These are phyloP conservation scores for Phanerotoma sp. DNA, from an alignment of 2,888 invertebrate genomes.

Conservation along the genomic window DNA sequence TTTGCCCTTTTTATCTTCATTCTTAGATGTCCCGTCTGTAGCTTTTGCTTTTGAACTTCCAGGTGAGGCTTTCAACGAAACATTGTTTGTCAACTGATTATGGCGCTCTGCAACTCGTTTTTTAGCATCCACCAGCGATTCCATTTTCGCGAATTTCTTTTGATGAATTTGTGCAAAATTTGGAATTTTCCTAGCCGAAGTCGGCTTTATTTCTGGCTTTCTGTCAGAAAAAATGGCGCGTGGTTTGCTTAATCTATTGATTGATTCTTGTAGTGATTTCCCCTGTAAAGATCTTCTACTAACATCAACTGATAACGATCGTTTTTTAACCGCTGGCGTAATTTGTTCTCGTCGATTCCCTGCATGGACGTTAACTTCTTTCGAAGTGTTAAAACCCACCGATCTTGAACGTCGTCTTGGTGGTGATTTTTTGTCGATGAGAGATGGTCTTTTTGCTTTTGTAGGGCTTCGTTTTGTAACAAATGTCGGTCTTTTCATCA, in stretches of 20 bases:
- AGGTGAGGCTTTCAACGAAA: constrained; percentile 4
- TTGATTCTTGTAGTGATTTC: constrained; percentile 49
- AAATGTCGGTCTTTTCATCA: constrained; percentile 11
- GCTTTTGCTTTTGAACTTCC: constrained; percentile 10
- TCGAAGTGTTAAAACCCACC: constrained; percentile 8
- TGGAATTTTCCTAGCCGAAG: constrained; percentile 62
- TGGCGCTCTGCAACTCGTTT: constrained; percentile 44
- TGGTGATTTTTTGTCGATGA: background rate
- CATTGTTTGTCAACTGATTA: constrained; percentile 33
- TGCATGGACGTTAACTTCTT: constrained; percentile 20
- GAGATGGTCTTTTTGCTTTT: constrained; percentile 7
- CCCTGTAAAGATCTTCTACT: constrained; percentile 47
- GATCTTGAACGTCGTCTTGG: constrained; percentile 29
- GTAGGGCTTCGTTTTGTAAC: constrained; percentile 13
- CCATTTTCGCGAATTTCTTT: constrained; percentile 68
- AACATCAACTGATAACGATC: constrained; percentile 29
- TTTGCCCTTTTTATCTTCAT: no score
- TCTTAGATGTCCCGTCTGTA: no score
- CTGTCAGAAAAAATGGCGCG: no score
- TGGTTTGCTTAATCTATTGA: constrained; percentile 55
- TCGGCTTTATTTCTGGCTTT: constrained; percentile 36
- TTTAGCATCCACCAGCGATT: constrained; percentile 64
- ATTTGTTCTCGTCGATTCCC: no score
- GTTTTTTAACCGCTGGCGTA: no score
- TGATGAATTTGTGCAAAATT: constrained; percentile 71